phyloP scores from a whole-genome alignment of 2,888 invertebrate genomes.

The Dromius quadrimaculatus region DNA sequence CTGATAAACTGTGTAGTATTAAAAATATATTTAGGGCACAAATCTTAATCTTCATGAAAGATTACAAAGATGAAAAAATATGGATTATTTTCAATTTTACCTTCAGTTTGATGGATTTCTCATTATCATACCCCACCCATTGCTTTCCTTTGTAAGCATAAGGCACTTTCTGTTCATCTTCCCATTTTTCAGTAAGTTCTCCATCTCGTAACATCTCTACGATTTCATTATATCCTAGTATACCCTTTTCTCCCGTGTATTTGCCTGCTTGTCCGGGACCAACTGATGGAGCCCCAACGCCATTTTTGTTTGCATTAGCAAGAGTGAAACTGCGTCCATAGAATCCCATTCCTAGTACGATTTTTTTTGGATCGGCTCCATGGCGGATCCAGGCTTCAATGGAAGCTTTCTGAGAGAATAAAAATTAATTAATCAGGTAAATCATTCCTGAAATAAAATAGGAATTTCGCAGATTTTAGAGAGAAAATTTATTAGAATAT shows the following conservation, averaged over 20 bases:
- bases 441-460: too few relatives aligned
- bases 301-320: conserved; percentile 63
- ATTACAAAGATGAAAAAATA: too few relatives aligned
- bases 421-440: conserved; percentile 67
- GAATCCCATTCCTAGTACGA: conserved; percentile 77
- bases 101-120: conserved; percentile 63
- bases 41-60: too few relatives aligned
- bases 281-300: conserved; percentile 70
- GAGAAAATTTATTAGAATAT: too few relatives aligned
- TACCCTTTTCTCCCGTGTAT: conserved; percentile 73
- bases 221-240: conserved; percentile 79
- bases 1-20: too few relatives aligned
- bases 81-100: conserved; percentile 58
- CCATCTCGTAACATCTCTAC: conserved; percentile 59
- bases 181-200: conserved; percentile 62
- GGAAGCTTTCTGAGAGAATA: conserved; percentile 64
- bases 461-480: not conserved
- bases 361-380: conserved; percentile 73
- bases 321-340: conserved; percentile 80
- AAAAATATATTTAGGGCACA: too few relatives aligned
- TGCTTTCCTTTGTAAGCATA: conserved; percentile 64
- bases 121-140: conserved; percentile 66
- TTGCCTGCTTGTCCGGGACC: conserved; percentile 74
- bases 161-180: conserved; percentile 64
- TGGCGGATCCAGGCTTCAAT: conserved; percentile 69